These are phyloP conservation scores for Poeciliopsis retropinna DNA, from an alignment of 2,113 vertebrate genomes.

Conservation along the genomic window DNA sequence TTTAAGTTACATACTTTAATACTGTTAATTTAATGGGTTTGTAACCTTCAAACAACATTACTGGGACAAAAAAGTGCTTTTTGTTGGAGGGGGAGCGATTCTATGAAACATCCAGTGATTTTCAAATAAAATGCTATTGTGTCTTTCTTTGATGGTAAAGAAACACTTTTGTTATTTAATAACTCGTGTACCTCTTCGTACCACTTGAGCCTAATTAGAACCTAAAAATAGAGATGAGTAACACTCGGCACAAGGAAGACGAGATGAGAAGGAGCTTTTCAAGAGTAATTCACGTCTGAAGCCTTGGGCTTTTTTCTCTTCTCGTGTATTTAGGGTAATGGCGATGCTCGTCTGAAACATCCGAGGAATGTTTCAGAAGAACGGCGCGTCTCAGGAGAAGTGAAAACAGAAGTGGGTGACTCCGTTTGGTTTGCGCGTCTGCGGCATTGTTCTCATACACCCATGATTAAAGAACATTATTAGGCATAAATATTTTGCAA, in stretches of 20 bases:
- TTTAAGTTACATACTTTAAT: too few species aligned
- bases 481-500: too few species aligned
- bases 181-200: slow-evolving; percentile 31
- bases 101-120: too few species aligned
- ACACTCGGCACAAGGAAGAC: slow-evolving; percentile 31
- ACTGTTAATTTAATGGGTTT: too few species aligned
- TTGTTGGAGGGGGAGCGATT: too few species aligned
- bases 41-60: too few species aligned
- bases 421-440: slow-evolving; percentile 48
- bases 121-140: too few species aligned
- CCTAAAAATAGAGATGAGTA: slow-evolving; percentile 44
- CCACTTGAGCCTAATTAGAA: slow-evolving; percentile 69
- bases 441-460: slow-evolving; percentile 47
- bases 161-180: slow-evolving; percentile 21
- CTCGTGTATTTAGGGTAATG: slow-evolving; percentile 56
- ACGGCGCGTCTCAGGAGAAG: slow-evolving; percentile 54
- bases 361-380: slow-evolving; percentile 45
- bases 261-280: slow-evolving; percentile 46
- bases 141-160: too few species aligned
- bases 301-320: slow-evolving; percentile 19
- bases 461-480: slow-evolving; percentile 51
- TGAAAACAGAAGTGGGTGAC: slow-evolving; percentile 16
- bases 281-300: slow-evolving; percentile 52
- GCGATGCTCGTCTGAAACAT: slow-evolving; percentile 56
- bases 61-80: too few species aligned